Base-by-base conservation (phyloP, 2,888 invertebrate species). In the Eucriotettix oculatus region DNA sequence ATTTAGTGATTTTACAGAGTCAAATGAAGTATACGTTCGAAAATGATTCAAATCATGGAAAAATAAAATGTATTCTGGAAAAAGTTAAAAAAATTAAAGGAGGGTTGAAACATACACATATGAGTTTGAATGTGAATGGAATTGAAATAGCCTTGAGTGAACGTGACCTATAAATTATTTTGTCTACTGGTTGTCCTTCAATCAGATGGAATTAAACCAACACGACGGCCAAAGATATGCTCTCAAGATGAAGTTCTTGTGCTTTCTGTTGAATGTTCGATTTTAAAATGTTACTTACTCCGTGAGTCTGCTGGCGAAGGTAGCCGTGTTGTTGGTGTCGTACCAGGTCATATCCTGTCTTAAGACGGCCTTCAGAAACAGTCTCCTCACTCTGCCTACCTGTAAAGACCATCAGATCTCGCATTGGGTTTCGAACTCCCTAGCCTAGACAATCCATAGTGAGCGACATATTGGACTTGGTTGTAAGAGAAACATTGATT, bases 281-380 rank as follows among this genome's bases (percentile, higher is more conserved):
- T 12, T 14, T 1, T 14, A 44, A 14, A 9, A 63, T 62, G 54
- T 29, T 48, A 59, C 71, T 67, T 66, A 75, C 75, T 74, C 73
- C 55, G 74, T 72, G 10, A 75, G 66, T 62, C 71, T 69, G 12
- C 70, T 71, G 1, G 74, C 71, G 63, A 75, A 67, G 58, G 72
- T 72, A 60, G 74, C 73, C 16, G 70, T 70, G 56, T 71, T 69
- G 61, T 74, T 70, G 42, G 70, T 70, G 65, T 75, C 75, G 66
- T 71, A 75, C 74, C 74, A 75, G 16, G 70, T 68, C 60, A 74
- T 73, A 61, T 75, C 73, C 63, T 75, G 74, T 9, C 71, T 65
- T 52, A 75, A 66, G 17, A 75, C 68, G n/a, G 71, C 66, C 52
- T 68, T 66, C 61, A 79, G 71, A 63, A 78, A 77, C 41, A 66